Base-by-base conservation (phyloP, 2,888 invertebrate species). In the Maniola hyperantus region DNA sequence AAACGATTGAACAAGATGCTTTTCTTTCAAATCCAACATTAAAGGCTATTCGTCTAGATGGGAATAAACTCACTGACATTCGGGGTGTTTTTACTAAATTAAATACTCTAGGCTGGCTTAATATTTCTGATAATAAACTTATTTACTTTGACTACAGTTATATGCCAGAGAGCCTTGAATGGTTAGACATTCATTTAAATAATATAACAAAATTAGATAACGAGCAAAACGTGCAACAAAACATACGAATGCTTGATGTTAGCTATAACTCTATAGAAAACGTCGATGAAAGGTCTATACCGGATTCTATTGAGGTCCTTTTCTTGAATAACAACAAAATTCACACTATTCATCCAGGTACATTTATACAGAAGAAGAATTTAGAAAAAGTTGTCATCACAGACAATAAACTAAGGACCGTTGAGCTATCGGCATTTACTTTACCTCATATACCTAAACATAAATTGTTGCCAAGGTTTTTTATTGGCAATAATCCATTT, bases 401-500 rank as follows among this genome's bases (percentile, higher is more conserved):
- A 80, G 95, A 95, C 68, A 97, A 97, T 92, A 94, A 95, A 84
- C 93, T 97, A 74, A 93, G 93, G 78, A 95, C 94, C 78, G 90
- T 97, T 76, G 96, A 96, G 78, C 91, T 96, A 73, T 94, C 95
- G 50, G 96, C 96, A 53, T 93, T 97, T 75, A 94, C 95, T 77
- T 81, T 96, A 78, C 94, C 94, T 76, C 93, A 94, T 72, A 94
- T 95, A 67, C 93, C 94, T 39, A 94, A 94, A 78, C 94, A 95
- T 77, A 94, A 91, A 83, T 94, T 95, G 78, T 85, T 96, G 78
- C 96, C 97, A 55, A 94, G 95, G 83, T 96, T 97, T 86, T 96
- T 95, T 81, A 94, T 97, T 78, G 96, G 95, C 59, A 95, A 95
- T 78, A 97, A 97, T 93, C 97, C 97, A 61, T 95, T 97, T 84